Percentiles rank a stretch among this genome's conserved stretches.
Evolutionary conservation across 2,888 invertebrate genomes (phyloP).

Genomic region (Oscheius sp.): DNA sequence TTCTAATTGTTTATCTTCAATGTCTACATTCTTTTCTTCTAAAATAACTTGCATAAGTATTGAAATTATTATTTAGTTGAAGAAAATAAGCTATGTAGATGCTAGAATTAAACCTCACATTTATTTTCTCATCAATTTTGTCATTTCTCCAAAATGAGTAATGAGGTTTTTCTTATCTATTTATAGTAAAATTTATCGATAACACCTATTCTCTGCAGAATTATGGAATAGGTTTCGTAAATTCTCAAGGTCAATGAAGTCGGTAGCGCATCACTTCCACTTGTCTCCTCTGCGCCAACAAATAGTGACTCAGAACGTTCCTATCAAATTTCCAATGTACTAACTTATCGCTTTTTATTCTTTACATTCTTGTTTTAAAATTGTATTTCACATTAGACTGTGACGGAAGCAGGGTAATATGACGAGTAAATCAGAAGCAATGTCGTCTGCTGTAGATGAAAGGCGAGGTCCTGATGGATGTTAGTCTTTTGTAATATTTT

Average conservation of each 20-base stretch:
- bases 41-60: too few relatives aligned
- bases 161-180: too few relatives aligned
- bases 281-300: slow-evolving; percentile 7
- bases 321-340: not conserved
- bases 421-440: slow-evolving; percentile 1
- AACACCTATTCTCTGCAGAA: too few relatives aligned
- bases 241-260: slow-evolving; percentile 16
- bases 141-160: too few relatives aligned
- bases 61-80: too few relatives aligned
- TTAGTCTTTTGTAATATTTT: slow-evolving; percentile 6
- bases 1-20: too few relatives aligned
- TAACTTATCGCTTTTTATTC: not conserved
- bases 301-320: slow-evolving; percentile 12
- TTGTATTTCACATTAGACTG: not conserved
- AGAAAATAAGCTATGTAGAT: too few relatives aligned
- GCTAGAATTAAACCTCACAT: too few relatives aligned
- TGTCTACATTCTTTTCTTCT: too few relatives aligned
- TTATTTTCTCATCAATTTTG: too few relatives aligned
- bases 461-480: slow-evolving; percentile 31
- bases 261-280: slow-evolving; percentile 9
- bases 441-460: slow-evolving; percentile 29
- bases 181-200: too few relatives aligned
- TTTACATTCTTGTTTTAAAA: not conserved
- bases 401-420: slow-evolving; percentile 2
- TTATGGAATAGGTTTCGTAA: not conserved